Conservation (phyloP, 2,113 vertebrate species). For the Leucopsar rothschildi region DNA sequence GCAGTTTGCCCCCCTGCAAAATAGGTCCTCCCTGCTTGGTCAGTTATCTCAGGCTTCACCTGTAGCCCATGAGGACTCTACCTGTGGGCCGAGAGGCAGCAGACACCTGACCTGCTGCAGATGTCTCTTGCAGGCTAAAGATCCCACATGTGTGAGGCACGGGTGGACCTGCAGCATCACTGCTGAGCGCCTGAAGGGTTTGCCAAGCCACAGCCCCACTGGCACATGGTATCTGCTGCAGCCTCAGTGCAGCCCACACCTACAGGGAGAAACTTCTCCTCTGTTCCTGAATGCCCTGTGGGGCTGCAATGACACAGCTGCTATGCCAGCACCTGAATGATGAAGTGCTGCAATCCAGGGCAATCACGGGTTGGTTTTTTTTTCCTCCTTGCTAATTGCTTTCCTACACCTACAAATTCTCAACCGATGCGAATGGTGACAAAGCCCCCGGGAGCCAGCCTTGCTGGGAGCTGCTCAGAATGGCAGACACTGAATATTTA, state of each 20-base stretch:
- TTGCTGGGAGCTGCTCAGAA: background rate
- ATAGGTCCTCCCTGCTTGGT: background rate
- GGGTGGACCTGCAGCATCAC: accelerated
- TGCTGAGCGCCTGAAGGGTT: background rate
- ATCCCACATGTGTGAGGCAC: background rate
- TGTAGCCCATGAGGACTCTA: accelerated
- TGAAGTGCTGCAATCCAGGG: background rate
- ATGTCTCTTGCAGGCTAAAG: accelerated
- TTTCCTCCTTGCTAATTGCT: background rate
- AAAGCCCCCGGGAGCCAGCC: background rate
- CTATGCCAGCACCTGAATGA: background rate
- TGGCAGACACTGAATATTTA: slow-evolving; percentile 13
- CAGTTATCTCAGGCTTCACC: too few relatives aligned
- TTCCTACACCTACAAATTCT: background rate
- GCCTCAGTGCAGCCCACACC: accelerated
- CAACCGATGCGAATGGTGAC: background rate
- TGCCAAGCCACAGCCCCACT: background rate
- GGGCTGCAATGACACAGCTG: background rate
- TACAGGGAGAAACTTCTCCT: background rate
- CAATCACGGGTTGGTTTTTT: background rate
- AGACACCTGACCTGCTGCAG: accelerated
- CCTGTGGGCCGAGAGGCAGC: background rate
- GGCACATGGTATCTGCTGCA: accelerated
- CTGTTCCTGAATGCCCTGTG: background rate
- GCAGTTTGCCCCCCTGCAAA: background rate